Evolutionary conservation across 2,797 vertebrate genomes (phyloP), one percentile per base, ranked within the genome.

Genomic region (Anas georgica): DNA sequence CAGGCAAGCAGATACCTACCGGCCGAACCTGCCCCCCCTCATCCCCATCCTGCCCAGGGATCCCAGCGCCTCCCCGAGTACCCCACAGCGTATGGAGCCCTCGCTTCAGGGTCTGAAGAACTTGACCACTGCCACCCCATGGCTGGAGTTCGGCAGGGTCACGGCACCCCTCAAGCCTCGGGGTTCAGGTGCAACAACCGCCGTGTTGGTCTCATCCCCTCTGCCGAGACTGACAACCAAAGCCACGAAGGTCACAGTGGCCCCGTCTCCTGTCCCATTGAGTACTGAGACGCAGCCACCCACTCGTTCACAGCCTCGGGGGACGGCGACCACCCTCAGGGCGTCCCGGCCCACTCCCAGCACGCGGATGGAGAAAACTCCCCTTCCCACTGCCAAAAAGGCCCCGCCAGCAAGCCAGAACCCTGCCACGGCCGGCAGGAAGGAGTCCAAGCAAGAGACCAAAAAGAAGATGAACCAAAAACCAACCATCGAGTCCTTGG

Each of bases 1-100:
- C 97, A 98, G 98, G 97, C 99, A 99, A 95, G 98, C 98, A 12
- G 99, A 99, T 80, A 98, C 97, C 1, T 98, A 98, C 97, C 97
- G 98, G 98, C 98, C 98, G 5, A 97, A 96, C 81, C 95, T 99
- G 88, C 98, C 98, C 23, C 97, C 98, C 10, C 96, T 99, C 83
- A 94, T 98, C 88, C 98, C 98, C 58, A 95, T 97, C 46, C 92
- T 99, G 91, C 96, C 98, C 69, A 97, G 93, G 67, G 97, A 98
- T 76, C 95, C 97, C 78, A 98, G 98, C 66, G 91, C 98, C 88
- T 91, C 92, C 79, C 81, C 58, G 1, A 80, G 60, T 5, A 68
- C 90, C 29, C 85, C 69, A 7, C 89, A 86, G 39, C 96, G 2
- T 56, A 92, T 77, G 1, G 96, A 98, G 54, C 74, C 95, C 66